A percentile compares a stretch with the other conserved stretches of the same genome.
phyloP scores from a whole-genome alignment of 2,797 vertebrate species.

The Melopsittacus undulatus region DNA sequence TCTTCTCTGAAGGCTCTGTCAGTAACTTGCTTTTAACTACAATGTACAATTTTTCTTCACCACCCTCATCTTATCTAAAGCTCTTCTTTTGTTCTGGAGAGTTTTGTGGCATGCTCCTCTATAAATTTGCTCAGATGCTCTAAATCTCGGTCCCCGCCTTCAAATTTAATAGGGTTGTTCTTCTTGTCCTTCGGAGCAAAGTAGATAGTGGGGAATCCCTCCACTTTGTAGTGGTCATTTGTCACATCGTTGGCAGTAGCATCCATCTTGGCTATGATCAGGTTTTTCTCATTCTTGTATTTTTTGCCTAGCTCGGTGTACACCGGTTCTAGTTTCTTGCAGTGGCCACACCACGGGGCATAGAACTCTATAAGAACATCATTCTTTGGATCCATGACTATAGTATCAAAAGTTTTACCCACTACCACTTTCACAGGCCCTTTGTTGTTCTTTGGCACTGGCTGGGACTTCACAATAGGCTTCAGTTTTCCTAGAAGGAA shows the following conservation, averaged over 20 bases:
- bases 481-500: conserved; percentile 88
- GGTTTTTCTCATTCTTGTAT: conserved; percentile 88
- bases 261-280: conserved; percentile 98
- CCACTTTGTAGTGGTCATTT: conserved; percentile 86
- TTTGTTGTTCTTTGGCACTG: conserved; percentile 94
- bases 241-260: conserved; percentile 90
- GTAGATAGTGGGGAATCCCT: conserved; percentile 98
- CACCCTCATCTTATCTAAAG: conserved; percentile 78
- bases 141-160: conserved; percentile 87
- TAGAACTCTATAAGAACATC: conserved; percentile 97
- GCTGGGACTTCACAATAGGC: conserved; percentile 92
- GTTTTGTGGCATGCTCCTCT: conserved; percentile 87
- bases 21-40: conserved; percentile 43
- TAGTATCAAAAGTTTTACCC: conserved; percentile 92
- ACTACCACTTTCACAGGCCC: conserved; percentile 94
- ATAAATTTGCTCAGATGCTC: conserved; percentile 92
- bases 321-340: conserved; percentile 92
- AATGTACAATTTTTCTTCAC: neutral
- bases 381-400: conserved; percentile 91
- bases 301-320: conserved; percentile 90
- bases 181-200: conserved; percentile 89
- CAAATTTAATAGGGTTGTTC: conserved; percentile 89
- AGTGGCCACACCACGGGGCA: conserved; percentile 97
- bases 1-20: conserved; percentile 11
- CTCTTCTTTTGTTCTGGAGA: conserved; percentile 86